Evolutionary conservation across 1,140 invertebrate species (phyloP).

Genomic region (Lasaia peninsularis): DNA sequence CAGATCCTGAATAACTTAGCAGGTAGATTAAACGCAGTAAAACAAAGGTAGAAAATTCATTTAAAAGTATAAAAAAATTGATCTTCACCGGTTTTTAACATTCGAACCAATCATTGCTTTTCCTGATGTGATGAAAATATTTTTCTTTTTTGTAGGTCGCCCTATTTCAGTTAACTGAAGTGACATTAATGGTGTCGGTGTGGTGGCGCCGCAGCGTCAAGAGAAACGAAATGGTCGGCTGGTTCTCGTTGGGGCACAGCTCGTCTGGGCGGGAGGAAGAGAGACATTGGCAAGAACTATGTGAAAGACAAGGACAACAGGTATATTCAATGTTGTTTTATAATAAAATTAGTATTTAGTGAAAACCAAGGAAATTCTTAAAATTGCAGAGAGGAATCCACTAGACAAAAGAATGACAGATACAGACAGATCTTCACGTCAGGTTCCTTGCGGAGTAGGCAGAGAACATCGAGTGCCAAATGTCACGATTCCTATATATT

Average conservation of each 20-base stretch:
- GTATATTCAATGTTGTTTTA: slow-evolving; percentile 24
- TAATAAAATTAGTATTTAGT: not conserved
- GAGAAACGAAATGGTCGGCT: slow-evolving; percentile 96
- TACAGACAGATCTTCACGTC: too few relatives aligned
- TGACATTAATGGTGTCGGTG: slow-evolving; percentile 95
- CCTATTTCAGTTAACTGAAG: slow-evolving; percentile 96
- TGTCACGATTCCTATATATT: too few relatives aligned
- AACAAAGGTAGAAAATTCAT: too few relatives aligned
- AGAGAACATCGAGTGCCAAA: too few relatives aligned
- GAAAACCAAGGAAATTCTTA: not conserved
- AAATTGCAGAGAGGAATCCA: too few relatives aligned
- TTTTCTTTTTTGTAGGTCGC: slow-evolving; percentile 85
- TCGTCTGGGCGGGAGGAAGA: slow-evolving; percentile 94
- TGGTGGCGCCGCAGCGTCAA: slow-evolving; percentile 95
- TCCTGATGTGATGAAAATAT: not conserved
- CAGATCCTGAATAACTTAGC: too few relatives aligned
- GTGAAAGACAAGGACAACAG: slow-evolving; percentile 76
- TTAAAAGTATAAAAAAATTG: too few relatives aligned
- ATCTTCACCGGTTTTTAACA: too few relatives aligned
- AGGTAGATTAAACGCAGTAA: too few relatives aligned
- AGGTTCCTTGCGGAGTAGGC: too few relatives aligned
- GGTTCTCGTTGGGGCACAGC: slow-evolving; percentile 94
- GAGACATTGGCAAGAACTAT: slow-evolving; percentile 96
- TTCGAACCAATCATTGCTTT: too few relatives aligned
- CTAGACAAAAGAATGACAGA: not conserved